Evolutionary conservation across 2,888 invertebrate species (phyloP).

Genomic region (Tetrapedia diversipes): DNA sequence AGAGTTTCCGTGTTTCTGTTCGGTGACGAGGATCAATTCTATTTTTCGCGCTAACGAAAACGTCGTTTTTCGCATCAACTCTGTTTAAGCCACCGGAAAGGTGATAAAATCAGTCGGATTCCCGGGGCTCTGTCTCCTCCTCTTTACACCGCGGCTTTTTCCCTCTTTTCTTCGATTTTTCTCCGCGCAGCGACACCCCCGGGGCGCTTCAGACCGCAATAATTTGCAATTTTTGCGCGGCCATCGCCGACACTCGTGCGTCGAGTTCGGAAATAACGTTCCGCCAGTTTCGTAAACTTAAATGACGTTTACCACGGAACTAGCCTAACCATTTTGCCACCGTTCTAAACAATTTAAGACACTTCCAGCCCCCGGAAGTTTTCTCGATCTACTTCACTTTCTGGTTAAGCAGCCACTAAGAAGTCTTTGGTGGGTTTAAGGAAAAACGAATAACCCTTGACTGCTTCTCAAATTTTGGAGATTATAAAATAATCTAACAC

Average conservation of each 20-base stretch:
- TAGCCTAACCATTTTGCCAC: not conserved
- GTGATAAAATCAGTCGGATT: slow-evolving; percentile 67
- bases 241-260: not conserved
- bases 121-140: slow-evolving; percentile 18
- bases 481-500: not conserved
- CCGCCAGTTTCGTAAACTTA: slow-evolving; percentile 38
- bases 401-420: not conserved
- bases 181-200: not conserved
- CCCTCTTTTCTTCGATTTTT: slow-evolving; percentile 18
- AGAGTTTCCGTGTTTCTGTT: slow-evolving; percentile 42
- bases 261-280: slow-evolving; percentile 39
- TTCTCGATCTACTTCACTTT: not conserved
- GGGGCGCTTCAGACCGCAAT: slow-evolving; percentile 39
- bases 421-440: not conserved
- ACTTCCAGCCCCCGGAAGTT: not conserved
- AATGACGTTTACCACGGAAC: not conserved
- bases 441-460: not conserved
- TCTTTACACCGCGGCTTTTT: not conserved
- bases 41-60: slow-evolving; percentile 65
- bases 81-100: slow-evolving; percentile 63
- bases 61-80: slow-evolving; percentile 71
- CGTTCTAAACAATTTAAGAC: not conserved
- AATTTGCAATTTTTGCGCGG: slow-evolving; percentile 47
- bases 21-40: slow-evolving; percentile 66
- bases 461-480: not conserved